Conservation (phyloP, 2,113 vertebrate species). For the Psammodynastes pulverulentus region DNA sequence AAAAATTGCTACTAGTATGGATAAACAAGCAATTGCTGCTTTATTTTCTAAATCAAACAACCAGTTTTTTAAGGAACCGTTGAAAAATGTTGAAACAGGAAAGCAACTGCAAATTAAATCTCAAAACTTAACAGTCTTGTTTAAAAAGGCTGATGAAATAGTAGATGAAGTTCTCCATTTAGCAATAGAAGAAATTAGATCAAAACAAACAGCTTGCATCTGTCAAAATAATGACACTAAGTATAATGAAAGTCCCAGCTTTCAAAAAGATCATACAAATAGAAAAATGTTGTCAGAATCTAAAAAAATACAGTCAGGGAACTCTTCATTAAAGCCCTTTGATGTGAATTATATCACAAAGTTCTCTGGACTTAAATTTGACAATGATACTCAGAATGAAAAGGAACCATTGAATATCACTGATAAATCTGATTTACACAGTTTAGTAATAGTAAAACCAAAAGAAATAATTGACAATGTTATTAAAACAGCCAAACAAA, state of each 20-base stretch:
- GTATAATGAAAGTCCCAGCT: conserved; percentile 14
- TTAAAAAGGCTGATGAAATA: conserved; percentile 64
- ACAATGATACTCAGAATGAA: conserved; percentile 51
- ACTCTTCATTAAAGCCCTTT: conserved; percentile 43
- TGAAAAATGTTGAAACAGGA: not conserved
- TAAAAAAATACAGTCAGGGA: conserved; percentile 35
- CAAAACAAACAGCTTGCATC: conserved; percentile 33
- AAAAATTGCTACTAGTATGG: conserved; percentile 10
- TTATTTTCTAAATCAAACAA: conserved; percentile 48
- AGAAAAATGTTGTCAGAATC: conserved; percentile 43
- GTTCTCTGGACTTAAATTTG: conserved; percentile 29
- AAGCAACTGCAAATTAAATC: conserved; percentile 25
- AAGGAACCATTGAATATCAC: conserved; percentile 39
- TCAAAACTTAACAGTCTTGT: conserved; percentile 41
- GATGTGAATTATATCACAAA: conserved; percentile 32
- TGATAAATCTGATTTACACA: conserved; percentile 53
- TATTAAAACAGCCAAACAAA: conserved; percentile 66
- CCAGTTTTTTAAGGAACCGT: conserved; percentile 46
- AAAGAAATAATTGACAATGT: conserved; percentile 67
- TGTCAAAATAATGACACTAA: conserved; percentile 40
- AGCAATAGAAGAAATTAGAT: conserved; percentile 64
- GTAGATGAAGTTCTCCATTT: conserved; percentile 60
- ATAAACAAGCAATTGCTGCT: conserved; percentile 45
- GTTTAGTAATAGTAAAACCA: conserved; percentile 57
- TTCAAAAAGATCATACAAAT: conserved; percentile 37